Percentiles rank a stretch among this genome's conserved stretches.
Conservation (phyloP, 2,113 vertebrate species). For the Prinia subflava region DNA sequence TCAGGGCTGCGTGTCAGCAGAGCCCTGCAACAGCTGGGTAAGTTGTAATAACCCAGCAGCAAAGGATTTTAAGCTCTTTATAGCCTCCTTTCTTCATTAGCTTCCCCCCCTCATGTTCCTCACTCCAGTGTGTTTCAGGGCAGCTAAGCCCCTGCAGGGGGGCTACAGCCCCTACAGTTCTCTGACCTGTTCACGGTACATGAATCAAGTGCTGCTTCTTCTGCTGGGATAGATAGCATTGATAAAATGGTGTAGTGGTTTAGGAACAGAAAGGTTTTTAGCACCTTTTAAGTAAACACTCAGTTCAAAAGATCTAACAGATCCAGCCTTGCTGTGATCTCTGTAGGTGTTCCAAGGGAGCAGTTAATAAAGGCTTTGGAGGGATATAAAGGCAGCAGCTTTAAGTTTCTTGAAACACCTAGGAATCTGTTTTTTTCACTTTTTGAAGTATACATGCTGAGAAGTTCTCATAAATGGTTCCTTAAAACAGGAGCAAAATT, state of each 20-base stretch:
- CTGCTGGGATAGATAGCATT: neutral
- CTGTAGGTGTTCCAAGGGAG: neutral
- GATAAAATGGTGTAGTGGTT: neutral
- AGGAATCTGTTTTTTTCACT: neutral
- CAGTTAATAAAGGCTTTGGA: neutral
- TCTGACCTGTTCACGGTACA: neutral
- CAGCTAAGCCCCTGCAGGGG: rapidly evolving
- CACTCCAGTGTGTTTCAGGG: neutral
- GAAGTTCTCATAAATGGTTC: neutral
- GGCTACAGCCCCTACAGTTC: too few species aligned
- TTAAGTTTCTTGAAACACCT: neutral
- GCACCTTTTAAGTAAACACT: neutral
- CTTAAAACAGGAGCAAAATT: neutral
- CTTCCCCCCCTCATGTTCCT: neutral
- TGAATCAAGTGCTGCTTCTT: neutral
- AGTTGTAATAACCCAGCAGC: constrained; percentile 27
- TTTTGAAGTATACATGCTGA: neutral
- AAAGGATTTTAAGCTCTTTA: neutral
- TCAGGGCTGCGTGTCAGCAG: constrained; percentile 72
- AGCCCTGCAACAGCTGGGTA: constrained; percentile 72
- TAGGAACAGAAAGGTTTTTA: neutral
- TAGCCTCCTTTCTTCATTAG: neutral
- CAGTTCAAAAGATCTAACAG: neutral
- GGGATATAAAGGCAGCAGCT: neutral
- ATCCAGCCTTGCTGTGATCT: neutral